Evolutionary conservation across 2,888 invertebrate species (phyloP), one percentile per base, ranked within the genome.

Genomic region (Aphidoletes aphidimyza): DNA sequence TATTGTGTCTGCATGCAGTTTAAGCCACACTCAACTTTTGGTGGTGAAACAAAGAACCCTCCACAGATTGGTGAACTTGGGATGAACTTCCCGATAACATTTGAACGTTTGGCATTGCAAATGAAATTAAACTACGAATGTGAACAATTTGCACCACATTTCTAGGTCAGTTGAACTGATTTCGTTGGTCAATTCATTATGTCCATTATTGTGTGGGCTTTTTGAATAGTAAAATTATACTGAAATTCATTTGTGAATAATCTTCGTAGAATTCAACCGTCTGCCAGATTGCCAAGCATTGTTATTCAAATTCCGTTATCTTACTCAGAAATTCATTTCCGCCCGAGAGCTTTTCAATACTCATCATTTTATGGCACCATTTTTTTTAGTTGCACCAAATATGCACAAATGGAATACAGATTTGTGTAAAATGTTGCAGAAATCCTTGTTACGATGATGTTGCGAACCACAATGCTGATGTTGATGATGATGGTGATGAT

Each of bases 241-340:
- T 6, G 22, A 69, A 69, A 69, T 69, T 69, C 69, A 69, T 69
- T 69, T 26, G 26, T 30, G n/a, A 69, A 69, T 69, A 69, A 69
- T 69, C 69, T 69, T 69, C 69, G 5, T 69, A 30, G 2, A 39
- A 19, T 19, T 2, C 54, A 14, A 17, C 9, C 69, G 19, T 22
- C 34, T 2, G 17, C 14, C 69, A 30, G 30, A 69, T 69, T 69
- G 11, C 34, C 26, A 11, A 30, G 14, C 14, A 69, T 69, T 69
- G 69, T 30, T 14, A 69, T 69, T 69, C 34, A 69, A 69, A 69
- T 69, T 69, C 30, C 26, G 26, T 69, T 69, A 69, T 69, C 69
- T 69, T 11, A 11, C 54, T 5, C 22, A 54, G 34, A 69, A 69
- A 69, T 69, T 69, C 69, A 69, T 69, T 69, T 69, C 69, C 69